phyloP scores from a whole-genome alignment of 2,113 vertebrate genomes.

The Butorides virescens region DNA sequence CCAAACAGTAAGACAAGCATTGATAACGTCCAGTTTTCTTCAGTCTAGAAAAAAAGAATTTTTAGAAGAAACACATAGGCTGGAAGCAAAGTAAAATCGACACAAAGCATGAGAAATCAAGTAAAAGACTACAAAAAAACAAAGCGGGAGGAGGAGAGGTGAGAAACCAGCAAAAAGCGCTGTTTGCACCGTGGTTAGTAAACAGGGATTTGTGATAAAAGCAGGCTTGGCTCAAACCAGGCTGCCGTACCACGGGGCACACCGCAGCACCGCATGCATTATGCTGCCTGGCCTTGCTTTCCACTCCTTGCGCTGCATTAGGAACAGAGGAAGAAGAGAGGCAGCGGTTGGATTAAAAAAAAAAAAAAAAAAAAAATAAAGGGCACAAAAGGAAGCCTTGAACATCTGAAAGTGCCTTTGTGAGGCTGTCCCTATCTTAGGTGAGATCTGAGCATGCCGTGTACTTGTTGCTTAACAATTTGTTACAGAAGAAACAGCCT shows the following conservation, averaged over 20 bases:
- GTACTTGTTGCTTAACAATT: conserved; percentile 2
- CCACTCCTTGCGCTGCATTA: accelerated
- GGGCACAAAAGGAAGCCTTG: conserved; percentile 44
- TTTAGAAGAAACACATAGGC: neutral
- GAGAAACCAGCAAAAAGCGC: neutral
- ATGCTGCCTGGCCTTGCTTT: neutral
- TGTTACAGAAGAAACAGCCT: conserved; percentile 4
- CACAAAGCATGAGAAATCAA: neutral
- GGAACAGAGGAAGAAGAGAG: neutral
- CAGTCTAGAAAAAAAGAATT: neutral
- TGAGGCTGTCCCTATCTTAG: neutral
- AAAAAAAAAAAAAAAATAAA: neutral
- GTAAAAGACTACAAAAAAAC: neutral
- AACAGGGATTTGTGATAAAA: neutral
- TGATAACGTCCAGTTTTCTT: neutral
- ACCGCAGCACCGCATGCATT: neutral
- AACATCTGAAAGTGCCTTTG: neutral
- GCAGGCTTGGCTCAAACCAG: neutral
- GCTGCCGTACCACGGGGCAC: neutral
- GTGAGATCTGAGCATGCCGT: neutral
- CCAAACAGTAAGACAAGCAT: neutral
- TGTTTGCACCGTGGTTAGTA: neutral
- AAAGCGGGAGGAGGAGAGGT: neutral
- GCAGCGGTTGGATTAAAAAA: neutral
- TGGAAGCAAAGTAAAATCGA: neutral